phyloP scores from a whole-genome alignment of 2,888 invertebrate genomes.

The Hypercompe scribonia region DNA sequence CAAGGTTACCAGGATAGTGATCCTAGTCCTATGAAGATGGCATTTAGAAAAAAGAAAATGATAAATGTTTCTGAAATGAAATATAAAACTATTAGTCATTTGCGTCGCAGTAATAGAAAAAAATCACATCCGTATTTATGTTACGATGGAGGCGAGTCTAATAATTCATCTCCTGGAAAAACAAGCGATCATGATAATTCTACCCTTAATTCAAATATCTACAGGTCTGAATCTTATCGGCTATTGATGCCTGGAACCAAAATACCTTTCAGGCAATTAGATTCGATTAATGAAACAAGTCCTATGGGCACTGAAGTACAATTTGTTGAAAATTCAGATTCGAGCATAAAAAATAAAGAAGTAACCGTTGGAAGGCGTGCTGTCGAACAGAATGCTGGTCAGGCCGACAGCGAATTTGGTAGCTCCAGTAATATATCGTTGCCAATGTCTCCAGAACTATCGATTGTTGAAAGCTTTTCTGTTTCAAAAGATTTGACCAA shows the following conservation, averaged over 20 bases:
- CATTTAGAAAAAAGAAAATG: slow-evolving; percentile 58
- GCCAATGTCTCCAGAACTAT: slow-evolving; percentile 77
- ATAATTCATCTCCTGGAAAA: slow-evolving; percentile 56
- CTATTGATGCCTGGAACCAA: slow-evolving; percentile 61
- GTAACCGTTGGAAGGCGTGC: slow-evolving; percentile 20
- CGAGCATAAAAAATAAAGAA: slow-evolving; percentile 37
- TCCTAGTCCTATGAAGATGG: slow-evolving; percentile 57
- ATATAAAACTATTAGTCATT: slow-evolving; percentile 50
- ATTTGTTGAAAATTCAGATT: slow-evolving; percentile 31
- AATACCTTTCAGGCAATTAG: slow-evolving; percentile 48
- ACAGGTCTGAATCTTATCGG: slow-evolving; percentile 75
- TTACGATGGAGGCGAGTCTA: slow-evolving; percentile 59
- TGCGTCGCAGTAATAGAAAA: slow-evolving; percentile 47
- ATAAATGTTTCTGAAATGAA: slow-evolving; percentile 49
- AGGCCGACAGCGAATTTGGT: slow-evolving; percentile 41
- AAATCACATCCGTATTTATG: slow-evolving; percentile 48
- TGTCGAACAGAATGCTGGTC: slow-evolving; percentile 20
- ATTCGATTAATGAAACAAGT: slow-evolving; percentile 64
- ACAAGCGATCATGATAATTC: slow-evolving; percentile 53
- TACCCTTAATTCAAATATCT: slow-evolving; percentile 56
- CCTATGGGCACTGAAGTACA: slow-evolving; percentile 38
- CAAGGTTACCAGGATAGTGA: slow-evolving; percentile 78
- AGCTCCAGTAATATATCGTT: slow-evolving; percentile 73
- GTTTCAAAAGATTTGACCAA: slow-evolving; percentile 63
- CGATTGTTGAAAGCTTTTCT: slow-evolving; percentile 77